Evolutionary conservation across 2,113 vertebrate genomes (phyloP).

Genomic region (Alces alces): DNA sequence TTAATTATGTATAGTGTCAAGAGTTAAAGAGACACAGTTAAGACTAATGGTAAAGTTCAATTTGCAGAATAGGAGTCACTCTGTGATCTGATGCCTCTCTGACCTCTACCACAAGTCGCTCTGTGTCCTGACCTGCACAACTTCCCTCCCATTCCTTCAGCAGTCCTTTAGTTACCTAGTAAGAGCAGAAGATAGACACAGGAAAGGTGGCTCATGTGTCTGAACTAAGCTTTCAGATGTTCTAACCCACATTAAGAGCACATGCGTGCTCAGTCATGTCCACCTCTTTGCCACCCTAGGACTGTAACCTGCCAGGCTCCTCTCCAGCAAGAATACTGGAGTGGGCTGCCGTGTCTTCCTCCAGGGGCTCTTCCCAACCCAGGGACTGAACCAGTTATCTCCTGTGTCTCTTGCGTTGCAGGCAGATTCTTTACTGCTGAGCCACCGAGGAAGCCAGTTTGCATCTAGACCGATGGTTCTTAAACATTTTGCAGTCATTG

Average conservation of each 20-base stretch:
- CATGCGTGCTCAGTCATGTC: not conserved
- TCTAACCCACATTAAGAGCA: not conserved
- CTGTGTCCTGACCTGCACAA: rapidly evolving
- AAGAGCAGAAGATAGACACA: not conserved
- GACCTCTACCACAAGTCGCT: rapidly evolving
- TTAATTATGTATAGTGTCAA: not conserved
- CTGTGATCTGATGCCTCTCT: not conserved
- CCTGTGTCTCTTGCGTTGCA: not conserved
- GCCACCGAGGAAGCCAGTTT: not conserved
- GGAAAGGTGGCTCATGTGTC: rapidly evolving
- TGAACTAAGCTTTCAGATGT: not conserved
- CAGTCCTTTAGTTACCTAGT: not conserved
- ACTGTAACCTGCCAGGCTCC: not conserved
- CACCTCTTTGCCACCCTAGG: not conserved
- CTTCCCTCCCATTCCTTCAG: not conserved
- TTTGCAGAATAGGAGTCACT: not conserved
- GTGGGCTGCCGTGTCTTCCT: not conserved
- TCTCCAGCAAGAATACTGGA: not conserved
- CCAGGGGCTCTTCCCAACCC: not conserved
- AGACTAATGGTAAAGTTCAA: not conserved
- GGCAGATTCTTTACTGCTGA: not conserved
- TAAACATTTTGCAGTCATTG: not conserved
- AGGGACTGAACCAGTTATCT: not conserved
- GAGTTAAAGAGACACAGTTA: not conserved
- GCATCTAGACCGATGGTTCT: not conserved